Percentiles rank a stretch among this genome's conserved stretches.
Conservation (phyloP, 1,140 invertebrate species). For the Drosophila albomicans region DNA sequence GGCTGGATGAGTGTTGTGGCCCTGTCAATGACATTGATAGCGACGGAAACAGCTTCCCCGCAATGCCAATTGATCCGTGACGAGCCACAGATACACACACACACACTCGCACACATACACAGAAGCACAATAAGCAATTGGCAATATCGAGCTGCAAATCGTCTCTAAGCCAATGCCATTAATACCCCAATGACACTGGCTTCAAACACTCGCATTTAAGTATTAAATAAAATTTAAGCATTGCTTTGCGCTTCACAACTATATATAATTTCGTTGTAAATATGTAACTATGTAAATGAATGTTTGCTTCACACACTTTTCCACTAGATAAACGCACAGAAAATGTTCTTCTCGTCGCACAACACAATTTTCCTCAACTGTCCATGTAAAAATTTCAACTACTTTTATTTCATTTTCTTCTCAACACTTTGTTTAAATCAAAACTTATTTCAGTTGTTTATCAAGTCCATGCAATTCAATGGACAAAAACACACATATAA, state of each 20-base stretch:
- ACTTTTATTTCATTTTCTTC: slow-evolving; percentile 44
- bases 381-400: slow-evolving; percentile 25
- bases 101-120: too few species aligned
- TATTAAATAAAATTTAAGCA: neutral
- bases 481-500: slow-evolving; percentile 23
- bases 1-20: slow-evolving; percentile 15
- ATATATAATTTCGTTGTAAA: neutral
- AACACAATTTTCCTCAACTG: slow-evolving; percentile 18
- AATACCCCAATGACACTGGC: slow-evolving; percentile 24
- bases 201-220: slow-evolving; percentile 1
- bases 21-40: slow-evolving; percentile 69
- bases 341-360: slow-evolving; percentile 16
- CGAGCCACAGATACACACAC: slow-evolving; percentile 4
- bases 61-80: slow-evolving; percentile 62
- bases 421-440: slow-evolving; percentile 36
- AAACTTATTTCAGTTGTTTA: slow-evolving; percentile 34
- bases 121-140: slow-evolving; percentile 33
- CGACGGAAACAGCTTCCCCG: slow-evolving; percentile 32
- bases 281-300: slow-evolving; percentile 15
- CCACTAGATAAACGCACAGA: neutral
- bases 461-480: slow-evolving; percentile 19
- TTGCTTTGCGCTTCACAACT: too few species aligned
- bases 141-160: slow-evolving; percentile 45
- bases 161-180: slow-evolving; percentile 12
- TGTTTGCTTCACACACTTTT: neutral